Percentiles rank a stretch among this genome's conserved stretches.
Evolutionary conservation across 2,797 vertebrate genomes (phyloP).

Genomic region (Philypnodon macrostomus): DNA sequence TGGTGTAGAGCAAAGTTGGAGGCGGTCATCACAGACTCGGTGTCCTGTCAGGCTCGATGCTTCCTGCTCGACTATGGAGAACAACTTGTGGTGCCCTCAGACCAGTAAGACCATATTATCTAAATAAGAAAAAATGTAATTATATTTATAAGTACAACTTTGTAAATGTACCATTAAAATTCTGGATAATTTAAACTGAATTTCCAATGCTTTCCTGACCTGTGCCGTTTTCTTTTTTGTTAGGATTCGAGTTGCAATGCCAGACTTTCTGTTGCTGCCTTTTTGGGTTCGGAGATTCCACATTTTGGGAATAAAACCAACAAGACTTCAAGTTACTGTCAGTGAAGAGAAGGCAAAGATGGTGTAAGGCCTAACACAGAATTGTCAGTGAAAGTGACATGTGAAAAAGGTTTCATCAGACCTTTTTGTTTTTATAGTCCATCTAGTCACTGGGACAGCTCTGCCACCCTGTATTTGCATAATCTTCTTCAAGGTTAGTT

Average conservation of each 20-base stretch:
- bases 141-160: too few species aligned
- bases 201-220: background rate
- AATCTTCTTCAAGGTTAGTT: constrained; percentile 85
- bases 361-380: constrained; percentile 72
- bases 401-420: too few species aligned
- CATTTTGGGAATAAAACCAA: constrained; percentile 79
- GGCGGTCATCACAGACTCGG: constrained; percentile 43
- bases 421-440: constrained; percentile 71
- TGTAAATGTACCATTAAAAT: too few species aligned
- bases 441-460: constrained; percentile 83
- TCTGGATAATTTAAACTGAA: too few species aligned
- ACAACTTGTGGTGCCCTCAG: constrained; percentile 46
- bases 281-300: constrained; percentile 83
- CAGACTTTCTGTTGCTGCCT: constrained; percentile 81
- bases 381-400: too few species aligned
- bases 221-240: background rate
- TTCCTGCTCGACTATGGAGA: constrained; percentile 74
- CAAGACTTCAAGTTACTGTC: constrained; percentile 78
- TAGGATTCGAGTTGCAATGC: constrained; percentile 77
- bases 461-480: constrained; percentile 83
- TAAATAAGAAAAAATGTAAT: too few species aligned
- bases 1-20: constrained; percentile 77
- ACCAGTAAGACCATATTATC: constrained; percentile 64
- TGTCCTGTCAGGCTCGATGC: constrained; percentile 52
- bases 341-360: constrained; percentile 72